Base-by-base conservation (phyloP, 2,797 vertebrate genomes). In the Urocyon cinereoargenteus region DNA sequence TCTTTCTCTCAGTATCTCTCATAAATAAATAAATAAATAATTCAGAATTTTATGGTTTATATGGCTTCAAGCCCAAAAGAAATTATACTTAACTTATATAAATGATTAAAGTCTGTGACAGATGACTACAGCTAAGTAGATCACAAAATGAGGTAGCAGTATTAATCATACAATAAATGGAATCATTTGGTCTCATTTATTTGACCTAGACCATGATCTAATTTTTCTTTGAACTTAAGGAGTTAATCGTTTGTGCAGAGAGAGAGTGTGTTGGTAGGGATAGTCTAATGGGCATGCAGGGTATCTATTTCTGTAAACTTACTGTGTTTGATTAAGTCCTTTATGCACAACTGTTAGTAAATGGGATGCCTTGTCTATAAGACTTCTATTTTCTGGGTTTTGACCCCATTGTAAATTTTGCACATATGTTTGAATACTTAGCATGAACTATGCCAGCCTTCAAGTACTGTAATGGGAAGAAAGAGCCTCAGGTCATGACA, bases 191-290 rank as follows among this genome's bases (percentile, higher is more conserved):
- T 49, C 57, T 87, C 24, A 36, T 36, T 45, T 45, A 82, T 86
- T 91, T 92, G 24, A 92, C 64, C 40, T 61, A 22, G 31, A 45
- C 70, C n/a, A 59, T 70, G 75, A 90, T 83, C 75, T 70, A 81
- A 89, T 81, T 89, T 95, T 92, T 90, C 68, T 90, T 86, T 83
- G 49, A 90, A 86, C 21, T 72, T 16, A 59, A 81, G 40, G 36
- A 81, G 6, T 78, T 40, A 83, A 64, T 51, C 66, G 7, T 70
- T 88, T 94, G 12, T 84, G 26, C 66, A 68, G 24, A 72, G n/a
- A 77, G 16, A 53, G 59, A 77, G 3, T 81, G 73, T 40, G 15
- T 75, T 82, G 79, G 40, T 10, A 59, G 18, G 15, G 16, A 4
- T 57, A 82, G 19, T 86, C n/a, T 64, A 62, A 75, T 68, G 49